Percentiles rank a stretch among this genome's conserved stretches.
phyloP scores from a whole-genome alignment of 2,797 vertebrate genomes.

The Typhlichthys subterraneus region DNA sequence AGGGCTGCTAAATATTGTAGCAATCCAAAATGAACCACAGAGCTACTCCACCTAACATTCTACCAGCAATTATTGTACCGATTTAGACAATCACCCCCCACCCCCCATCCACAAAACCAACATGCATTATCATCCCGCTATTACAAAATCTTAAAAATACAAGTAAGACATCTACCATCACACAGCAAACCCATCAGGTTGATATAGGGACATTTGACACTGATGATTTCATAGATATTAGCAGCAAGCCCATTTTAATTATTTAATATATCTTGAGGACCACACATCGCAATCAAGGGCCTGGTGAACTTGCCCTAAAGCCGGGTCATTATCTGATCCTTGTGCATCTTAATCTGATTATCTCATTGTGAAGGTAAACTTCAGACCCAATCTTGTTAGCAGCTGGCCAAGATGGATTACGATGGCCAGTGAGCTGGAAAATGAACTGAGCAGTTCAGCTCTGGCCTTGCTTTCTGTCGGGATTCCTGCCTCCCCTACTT shows the following conservation, averaged over 20 bases:
- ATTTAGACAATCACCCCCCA: too few relatives aligned
- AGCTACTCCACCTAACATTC: conserved; percentile 65
- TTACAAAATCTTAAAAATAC: too few relatives aligned
- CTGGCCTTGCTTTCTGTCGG: conserved; percentile 98
- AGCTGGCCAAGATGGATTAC: conserved; percentile 99
- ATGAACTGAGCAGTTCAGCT: conserved; percentile 99
- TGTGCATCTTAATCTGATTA: conserved; percentile 99
- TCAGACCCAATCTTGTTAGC: conserved; percentile 99
- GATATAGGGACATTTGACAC: neutral
- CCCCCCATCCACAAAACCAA: too few relatives aligned
- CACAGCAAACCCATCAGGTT: too few relatives aligned
- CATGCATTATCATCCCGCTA: too few relatives aligned
- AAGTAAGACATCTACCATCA: too few relatives aligned
- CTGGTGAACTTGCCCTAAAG: conserved; percentile 98
- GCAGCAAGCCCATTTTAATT: conserved; percentile 82
- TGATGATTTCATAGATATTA: conserved; percentile 50
- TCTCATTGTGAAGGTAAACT: conserved; percentile 99
- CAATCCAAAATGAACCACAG: too few relatives aligned
- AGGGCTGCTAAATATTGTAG: conserved; percentile 6
- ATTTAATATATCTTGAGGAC: conserved; percentile 98
- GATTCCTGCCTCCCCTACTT: conserved; percentile 88
- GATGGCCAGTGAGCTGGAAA: conserved; percentile 98
- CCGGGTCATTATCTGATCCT: conserved; percentile 99
- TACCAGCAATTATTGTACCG: conserved; percentile 37
- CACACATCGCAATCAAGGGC: conserved; percentile 99